phyloP scores from a whole-genome alignment of 2,797 vertebrate species.

The Falco biarmicus region DNA sequence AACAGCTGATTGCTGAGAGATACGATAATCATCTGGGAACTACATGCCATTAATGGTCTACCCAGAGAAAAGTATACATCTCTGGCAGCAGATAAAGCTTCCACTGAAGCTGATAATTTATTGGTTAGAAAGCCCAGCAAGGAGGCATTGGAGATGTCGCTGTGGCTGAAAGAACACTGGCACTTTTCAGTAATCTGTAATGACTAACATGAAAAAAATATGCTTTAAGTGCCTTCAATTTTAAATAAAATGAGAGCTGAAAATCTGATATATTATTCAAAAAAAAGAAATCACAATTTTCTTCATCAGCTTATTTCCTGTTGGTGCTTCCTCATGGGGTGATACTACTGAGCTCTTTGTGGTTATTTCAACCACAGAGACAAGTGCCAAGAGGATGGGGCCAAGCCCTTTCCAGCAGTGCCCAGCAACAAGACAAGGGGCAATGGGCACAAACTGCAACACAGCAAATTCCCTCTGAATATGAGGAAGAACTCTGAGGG shows the following conservation, averaged over 20 bases:
- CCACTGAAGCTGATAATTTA: neutral
- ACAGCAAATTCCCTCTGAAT: too few species aligned
- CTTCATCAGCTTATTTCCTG: neutral
- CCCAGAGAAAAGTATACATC: neutral
- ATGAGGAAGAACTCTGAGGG: too few species aligned
- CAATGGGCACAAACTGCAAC: too few species aligned
- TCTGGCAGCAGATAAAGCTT: neutral
- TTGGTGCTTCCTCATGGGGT: neutral
- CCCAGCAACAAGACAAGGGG: too few species aligned
- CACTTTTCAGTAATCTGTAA: neutral
- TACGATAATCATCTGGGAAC: neutral
- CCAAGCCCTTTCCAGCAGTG: too few species aligned
- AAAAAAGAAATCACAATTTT: neutral
- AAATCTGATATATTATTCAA: neutral
- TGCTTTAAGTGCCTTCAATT: neutral
- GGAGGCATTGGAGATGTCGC: neutral
- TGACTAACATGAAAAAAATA: neutral
- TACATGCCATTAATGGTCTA: neutral
- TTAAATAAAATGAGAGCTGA: neutral
- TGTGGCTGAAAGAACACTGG: neutral
- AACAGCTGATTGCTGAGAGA: neutral
- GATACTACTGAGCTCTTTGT: neutral
- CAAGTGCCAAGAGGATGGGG: too few species aligned
- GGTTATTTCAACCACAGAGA: neutral
- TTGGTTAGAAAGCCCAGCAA: neutral